Percentiles rank a stretch among this genome's conserved stretches.
Evolutionary conservation across 2,797 vertebrate species (phyloP).

Genomic region (Benthosema pterotum): DNA sequence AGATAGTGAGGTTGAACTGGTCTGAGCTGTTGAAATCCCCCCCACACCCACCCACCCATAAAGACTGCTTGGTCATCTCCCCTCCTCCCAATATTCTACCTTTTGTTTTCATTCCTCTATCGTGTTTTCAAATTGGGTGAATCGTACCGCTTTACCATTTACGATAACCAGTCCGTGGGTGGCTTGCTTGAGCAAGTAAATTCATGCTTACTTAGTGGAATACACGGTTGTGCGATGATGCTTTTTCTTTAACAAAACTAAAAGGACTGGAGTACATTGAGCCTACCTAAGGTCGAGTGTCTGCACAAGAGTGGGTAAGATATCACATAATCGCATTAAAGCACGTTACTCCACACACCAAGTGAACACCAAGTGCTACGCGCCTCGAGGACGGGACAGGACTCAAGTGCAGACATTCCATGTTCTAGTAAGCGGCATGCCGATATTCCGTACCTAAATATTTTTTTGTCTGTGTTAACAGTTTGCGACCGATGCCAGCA

Average conservation of each 20-base stretch:
- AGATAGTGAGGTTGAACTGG: slow-evolving; percentile 71
- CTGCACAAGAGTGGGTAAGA: slow-evolving; percentile 28
- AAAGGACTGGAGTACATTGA: slow-evolving; percentile 19
- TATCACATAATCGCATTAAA: neutral
- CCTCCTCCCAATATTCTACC: neutral
- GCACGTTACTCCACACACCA: slow-evolving; percentile 8
- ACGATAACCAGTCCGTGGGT: slow-evolving; percentile 26
- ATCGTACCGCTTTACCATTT: slow-evolving; percentile 20
- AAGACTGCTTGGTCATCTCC: slow-evolving; percentile 11
- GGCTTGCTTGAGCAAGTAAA: slow-evolving; percentile 40
- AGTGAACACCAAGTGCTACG: slow-evolving; percentile 27
- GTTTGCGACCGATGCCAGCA: slow-evolving; percentile 41
- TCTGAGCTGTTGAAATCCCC: slow-evolving; percentile 49
- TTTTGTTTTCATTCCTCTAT: neutral
- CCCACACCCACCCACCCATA: neutral
- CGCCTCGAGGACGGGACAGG: slow-evolving; percentile 36
- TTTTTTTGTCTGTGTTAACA: slow-evolving; percentile 30
- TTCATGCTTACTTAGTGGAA: slow-evolving; percentile 69
- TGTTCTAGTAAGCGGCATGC: slow-evolving; percentile 75
- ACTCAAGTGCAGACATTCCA: slow-evolving; percentile 57
- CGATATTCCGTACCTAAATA: slow-evolving; percentile 49
- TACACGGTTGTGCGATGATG: slow-evolving; percentile 29
- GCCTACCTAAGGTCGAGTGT: slow-evolving; percentile 42
- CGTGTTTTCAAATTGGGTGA: slow-evolving; percentile 17
- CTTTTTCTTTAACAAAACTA: slow-evolving; percentile 34